Conservation (phyloP, 2,113 vertebrate species). For the Petromus typicus region DNA sequence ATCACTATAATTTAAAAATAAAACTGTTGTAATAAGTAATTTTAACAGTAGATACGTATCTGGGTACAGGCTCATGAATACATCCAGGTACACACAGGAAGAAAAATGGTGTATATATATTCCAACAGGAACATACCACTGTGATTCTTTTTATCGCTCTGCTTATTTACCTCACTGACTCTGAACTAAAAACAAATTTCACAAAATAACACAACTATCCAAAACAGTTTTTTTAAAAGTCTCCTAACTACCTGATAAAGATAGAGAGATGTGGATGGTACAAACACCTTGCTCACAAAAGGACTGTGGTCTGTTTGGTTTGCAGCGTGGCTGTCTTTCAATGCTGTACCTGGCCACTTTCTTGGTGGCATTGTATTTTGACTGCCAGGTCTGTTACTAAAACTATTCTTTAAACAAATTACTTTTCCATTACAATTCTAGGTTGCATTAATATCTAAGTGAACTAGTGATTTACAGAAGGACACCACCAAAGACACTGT, state of each 20-base stretch:
- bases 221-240: not conserved
- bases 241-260: not conserved
- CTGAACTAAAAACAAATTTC: constrained; percentile 36
- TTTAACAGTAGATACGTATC: constrained; percentile 13
- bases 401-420: not conserved
- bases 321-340: not conserved
- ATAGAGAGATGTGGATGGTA: not conserved
- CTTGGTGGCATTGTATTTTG: not conserved
- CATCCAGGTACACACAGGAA: not conserved
- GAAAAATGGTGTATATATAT: not conserved
- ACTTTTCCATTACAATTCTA: not conserved
- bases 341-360: not conserved
- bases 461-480: constrained; percentile 18
- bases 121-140: not conserved
- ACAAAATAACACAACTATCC: constrained; percentile 12
- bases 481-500: not conserved
- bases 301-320: not conserved
- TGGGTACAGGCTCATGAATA: not conserved
- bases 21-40: not conserved
- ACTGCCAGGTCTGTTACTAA: not conserved
- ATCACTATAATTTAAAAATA: constrained; percentile 12
- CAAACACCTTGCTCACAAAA: not conserved
- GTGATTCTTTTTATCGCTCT: constrained; percentile 2
- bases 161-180: not conserved
- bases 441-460: not conserved